These are phyloP conservation scores for Toxotes lorentzi DNA, from an alignment of 2,797 vertebrate species.

Conservation along the genomic window DNA sequence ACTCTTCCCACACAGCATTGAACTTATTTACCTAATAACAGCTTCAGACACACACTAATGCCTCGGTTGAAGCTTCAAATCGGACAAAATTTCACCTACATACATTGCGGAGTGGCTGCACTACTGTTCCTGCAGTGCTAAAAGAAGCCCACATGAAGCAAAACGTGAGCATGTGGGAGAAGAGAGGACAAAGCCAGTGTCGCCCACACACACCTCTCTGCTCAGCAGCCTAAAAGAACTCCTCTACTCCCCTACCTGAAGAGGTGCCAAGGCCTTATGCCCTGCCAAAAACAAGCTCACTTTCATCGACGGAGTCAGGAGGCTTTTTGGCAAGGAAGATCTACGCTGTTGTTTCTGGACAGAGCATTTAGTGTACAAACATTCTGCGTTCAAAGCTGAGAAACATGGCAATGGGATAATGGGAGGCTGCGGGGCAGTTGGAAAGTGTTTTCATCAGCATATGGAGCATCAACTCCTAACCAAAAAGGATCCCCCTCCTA, in stretches of 20 bases:
- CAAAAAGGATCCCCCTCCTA: slow-evolving; percentile 70
- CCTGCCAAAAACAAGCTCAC: slow-evolving; percentile 79
- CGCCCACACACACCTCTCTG: slow-evolving; percentile 74
- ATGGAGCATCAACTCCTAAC: slow-evolving; percentile 68
- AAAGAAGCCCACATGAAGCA: slow-evolving; percentile 75
- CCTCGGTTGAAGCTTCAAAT: slow-evolving; percentile 44
- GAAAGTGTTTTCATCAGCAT: slow-evolving; percentile 72
- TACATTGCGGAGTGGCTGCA: slow-evolving; percentile 50
- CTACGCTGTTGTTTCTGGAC: slow-evolving; percentile 77
- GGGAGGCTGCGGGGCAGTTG: slow-evolving; percentile 67
- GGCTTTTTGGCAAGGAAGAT: slow-evolving; percentile 69
- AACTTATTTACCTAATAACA: slow-evolving; percentile 63
- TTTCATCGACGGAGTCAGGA: slow-evolving; percentile 76
- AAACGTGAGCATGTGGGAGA: slow-evolving; percentile 78
- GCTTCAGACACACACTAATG: slow-evolving; percentile 59
- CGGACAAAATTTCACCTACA: slow-evolving; percentile 65
- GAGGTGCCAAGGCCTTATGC: slow-evolving; percentile 73
- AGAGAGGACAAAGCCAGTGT: slow-evolving; percentile 77
- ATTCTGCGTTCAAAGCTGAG: slow-evolving; percentile 67
- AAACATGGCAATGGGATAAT: slow-evolving; percentile 72
- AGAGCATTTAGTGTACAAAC: slow-evolving; percentile 69
- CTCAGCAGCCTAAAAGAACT: slow-evolving; percentile 73
- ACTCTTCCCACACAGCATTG: slow-evolving; percentile 62
- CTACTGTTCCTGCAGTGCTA: slow-evolving; percentile 62
- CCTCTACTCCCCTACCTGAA: slow-evolving; percentile 73